Evolutionary conservation across 2,888 invertebrate species (phyloP).

Genomic region (Phytoseiulus persimilis): DNA sequence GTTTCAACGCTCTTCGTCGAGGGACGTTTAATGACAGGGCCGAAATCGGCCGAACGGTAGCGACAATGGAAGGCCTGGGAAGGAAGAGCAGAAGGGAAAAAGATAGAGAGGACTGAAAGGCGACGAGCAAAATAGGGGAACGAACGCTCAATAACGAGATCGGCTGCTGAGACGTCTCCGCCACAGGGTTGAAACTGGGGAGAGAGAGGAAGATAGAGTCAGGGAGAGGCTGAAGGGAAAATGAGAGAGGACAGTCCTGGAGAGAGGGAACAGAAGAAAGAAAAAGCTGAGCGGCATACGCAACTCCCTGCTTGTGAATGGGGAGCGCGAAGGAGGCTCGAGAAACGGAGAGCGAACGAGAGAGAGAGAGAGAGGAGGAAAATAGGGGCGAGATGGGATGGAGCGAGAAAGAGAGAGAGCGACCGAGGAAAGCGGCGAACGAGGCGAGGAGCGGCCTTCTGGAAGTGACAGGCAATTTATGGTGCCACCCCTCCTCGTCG

Average conservation of each 20-base stretch:
- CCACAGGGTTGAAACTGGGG: neutral
- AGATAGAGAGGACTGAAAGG: neutral
- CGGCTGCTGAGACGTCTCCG: neutral
- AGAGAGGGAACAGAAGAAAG: neutral
- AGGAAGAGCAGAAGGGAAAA: neutral
- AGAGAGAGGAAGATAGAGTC: neutral
- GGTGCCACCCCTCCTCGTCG: constrained; percentile 17
- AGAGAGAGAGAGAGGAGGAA: neutral
- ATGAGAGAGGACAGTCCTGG: neutral
- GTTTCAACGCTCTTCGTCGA: too few species aligned
- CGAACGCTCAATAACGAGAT: neutral
- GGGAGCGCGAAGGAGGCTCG: constrained; percentile 17
- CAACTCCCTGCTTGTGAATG: neutral
- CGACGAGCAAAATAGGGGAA: neutral
- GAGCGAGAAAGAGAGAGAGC: constrained; percentile 6
- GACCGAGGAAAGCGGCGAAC: neutral
- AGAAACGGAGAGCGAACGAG: neutral
- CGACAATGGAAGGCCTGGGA: neutral
- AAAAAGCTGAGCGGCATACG: neutral
- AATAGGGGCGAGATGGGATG: neutral
- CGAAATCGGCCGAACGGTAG: neutral
- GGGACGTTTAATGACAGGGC: too few species aligned
- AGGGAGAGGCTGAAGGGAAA: neutral
- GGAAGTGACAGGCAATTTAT: constrained; percentile 39
- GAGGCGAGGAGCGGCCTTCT: neutral